Percentiles rank a stretch among this genome's conserved stretches.
Evolutionary conservation across 2,797 vertebrate genomes (phyloP).

Genomic region (Chaunax sp.): DNA sequence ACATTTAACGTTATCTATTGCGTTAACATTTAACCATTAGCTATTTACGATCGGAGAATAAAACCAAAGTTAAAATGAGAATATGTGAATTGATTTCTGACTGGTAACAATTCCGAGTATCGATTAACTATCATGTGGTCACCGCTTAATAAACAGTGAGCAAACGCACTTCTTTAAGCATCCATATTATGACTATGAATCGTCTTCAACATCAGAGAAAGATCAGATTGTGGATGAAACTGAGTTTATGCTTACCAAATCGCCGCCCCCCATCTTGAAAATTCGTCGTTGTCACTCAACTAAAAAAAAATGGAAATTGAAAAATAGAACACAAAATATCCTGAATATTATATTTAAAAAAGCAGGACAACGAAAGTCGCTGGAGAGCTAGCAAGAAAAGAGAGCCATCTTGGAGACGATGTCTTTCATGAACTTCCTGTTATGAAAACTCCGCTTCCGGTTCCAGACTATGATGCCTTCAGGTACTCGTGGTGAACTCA

Average conservation of each 20-base stretch:
- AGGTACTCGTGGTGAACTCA: fast-evolving
- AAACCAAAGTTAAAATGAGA: no score
- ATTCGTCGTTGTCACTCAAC: not conserved
- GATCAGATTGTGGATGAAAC: not conserved
- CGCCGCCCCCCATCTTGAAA: slow-evolving; percentile 82
- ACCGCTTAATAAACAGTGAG: no score
- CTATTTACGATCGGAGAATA: no score
- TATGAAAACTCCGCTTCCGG: slow-evolving; percentile 42
- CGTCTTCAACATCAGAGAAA: not conserved
- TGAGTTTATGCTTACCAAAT: slow-evolving; percentile 75
- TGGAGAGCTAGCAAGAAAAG: slow-evolving; percentile 19
- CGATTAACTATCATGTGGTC: no score
- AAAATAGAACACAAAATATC: not conserved
- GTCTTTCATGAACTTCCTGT: slow-evolving; percentile 40
- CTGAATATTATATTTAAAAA: not conserved
- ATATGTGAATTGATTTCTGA: no score
- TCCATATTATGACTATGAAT: not conserved
- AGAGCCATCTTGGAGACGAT: not conserved
- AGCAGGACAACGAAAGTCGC: not conserved
- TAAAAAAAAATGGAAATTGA: not conserved
- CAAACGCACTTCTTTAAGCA: no score
- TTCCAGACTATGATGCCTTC: slow-evolving; percentile 37
- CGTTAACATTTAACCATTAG: no score
- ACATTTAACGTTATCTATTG: no score
- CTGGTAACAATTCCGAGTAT: no score